Evolutionary conservation across 2,113 vertebrate species (phyloP).

Genomic region (Chauna torquata): DNA sequence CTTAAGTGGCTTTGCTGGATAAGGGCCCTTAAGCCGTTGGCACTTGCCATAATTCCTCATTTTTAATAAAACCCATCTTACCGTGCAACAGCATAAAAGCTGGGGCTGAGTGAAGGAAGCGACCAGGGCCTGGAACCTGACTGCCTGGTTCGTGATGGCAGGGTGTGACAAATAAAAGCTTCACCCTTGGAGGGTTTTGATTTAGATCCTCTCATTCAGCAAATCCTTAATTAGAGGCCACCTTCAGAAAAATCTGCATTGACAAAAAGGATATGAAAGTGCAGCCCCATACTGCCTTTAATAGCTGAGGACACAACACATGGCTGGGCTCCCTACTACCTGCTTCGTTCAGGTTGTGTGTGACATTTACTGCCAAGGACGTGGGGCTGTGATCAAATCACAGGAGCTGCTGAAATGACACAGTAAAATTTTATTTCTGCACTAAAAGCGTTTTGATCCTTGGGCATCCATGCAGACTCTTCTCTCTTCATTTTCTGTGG

Average conservation of each 20-base stretch:
- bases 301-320: not conserved
- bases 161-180: constrained; percentile 46
- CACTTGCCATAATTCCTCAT: constrained; percentile 5
- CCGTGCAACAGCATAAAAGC: not conserved
- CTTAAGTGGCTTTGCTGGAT: constrained; percentile 47
- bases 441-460: not conserved
- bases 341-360: not conserved
- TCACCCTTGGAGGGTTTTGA: constrained; percentile 39
- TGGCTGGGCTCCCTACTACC: not conserved
- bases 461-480: not conserved
- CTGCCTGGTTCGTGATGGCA: constrained; percentile 40
- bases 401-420: constrained; percentile 18
- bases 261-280: not conserved
- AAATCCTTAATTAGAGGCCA: constrained; percentile 67
- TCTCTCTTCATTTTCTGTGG: not conserved
- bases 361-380: constrained; percentile 57
- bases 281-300: not conserved
- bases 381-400: not conserved
- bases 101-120: not conserved
- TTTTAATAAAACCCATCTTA: constrained; percentile 21
- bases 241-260: constrained; percentile 57
- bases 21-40: not conserved
- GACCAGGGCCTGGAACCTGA: constrained; percentile 28
- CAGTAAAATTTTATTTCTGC: not conserved
- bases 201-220: constrained; percentile 59